Evolutionary conservation across 2,888 invertebrate genomes (phyloP).

Genomic region (Chymomyza amoena): DNA sequence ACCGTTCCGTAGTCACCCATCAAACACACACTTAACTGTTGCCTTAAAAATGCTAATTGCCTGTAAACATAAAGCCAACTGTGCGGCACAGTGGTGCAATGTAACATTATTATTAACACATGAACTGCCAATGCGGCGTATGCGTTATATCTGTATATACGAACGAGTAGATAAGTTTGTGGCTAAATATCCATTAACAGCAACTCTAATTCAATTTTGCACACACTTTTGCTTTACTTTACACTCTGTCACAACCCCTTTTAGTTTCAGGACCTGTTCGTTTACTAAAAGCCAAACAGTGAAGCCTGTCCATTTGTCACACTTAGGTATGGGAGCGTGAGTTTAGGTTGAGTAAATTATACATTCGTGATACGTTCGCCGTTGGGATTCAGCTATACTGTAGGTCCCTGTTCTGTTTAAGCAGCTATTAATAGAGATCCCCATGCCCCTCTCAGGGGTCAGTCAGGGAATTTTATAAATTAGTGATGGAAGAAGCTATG

Average conservation of each 20-base stretch:
- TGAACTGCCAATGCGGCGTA: not conserved
- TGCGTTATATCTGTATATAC: not conserved
- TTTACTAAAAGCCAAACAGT: not conserved
- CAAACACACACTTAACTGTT: conserved; percentile 16
- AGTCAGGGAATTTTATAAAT: no score
- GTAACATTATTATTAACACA: not conserved
- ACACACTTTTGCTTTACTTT: not conserved
- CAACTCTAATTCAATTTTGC: conserved; percentile 2
- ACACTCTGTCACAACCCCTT: not conserved
- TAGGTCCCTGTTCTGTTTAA: no score
- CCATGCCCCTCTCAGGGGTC: no score
- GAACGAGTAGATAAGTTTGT: not conserved
- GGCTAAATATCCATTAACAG: not conserved
- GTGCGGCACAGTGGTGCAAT: conserved; percentile 24
- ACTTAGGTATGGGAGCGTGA: not conserved
- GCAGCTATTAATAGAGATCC: no score
- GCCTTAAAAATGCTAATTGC: conserved; percentile 67
- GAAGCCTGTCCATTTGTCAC: not conserved
- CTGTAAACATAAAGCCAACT: conserved; percentile 57
- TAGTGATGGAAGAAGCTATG: no score
- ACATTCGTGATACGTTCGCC: no score
- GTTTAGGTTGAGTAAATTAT: no score
- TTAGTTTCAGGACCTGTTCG: not conserved
- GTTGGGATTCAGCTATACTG: no score
- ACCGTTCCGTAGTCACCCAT: not conserved